Conservation (phyloP, 2,113 vertebrate genomes). For the Turdus rufiventris region DNA sequence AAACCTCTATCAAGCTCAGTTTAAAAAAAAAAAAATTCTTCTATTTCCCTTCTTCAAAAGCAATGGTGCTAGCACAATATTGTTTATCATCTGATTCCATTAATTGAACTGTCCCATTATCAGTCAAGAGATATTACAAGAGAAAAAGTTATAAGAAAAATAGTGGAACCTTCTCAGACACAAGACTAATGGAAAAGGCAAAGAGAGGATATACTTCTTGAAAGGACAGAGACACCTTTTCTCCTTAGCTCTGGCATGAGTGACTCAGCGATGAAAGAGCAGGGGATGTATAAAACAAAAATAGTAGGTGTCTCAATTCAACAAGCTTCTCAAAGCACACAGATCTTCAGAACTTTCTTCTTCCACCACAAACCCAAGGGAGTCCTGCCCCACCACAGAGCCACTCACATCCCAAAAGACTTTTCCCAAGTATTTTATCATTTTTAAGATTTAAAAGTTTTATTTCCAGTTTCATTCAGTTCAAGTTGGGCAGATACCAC, state of each 20-base stretch:
- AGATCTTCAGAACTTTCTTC: neutral
- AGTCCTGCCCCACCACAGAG: neutral
- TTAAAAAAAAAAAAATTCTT: neutral
- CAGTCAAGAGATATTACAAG: neutral
- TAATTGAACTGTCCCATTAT: neutral
- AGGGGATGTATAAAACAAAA: neutral
- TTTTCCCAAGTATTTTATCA: neutral
- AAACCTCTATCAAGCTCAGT: neutral
- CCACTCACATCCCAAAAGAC: accelerated
- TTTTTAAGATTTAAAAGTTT: neutral
- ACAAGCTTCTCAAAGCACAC: neutral
- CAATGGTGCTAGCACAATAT: neutral
- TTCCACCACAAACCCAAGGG: accelerated
- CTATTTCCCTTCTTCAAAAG: neutral
- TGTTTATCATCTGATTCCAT: neutral
- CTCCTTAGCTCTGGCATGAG: neutral
- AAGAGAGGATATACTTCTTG: neutral
- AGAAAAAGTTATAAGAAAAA: neutral
- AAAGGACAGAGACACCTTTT: neutral
- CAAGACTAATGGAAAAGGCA: neutral
- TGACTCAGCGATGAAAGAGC: neutral
- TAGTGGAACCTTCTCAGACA: neutral
- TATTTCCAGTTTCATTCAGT: neutral
- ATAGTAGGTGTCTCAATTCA: neutral
- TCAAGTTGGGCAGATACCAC: neutral